Evolutionary conservation across 2,888 invertebrate genomes (phyloP).

Genomic region (Amblyjoppa proteus): DNA sequence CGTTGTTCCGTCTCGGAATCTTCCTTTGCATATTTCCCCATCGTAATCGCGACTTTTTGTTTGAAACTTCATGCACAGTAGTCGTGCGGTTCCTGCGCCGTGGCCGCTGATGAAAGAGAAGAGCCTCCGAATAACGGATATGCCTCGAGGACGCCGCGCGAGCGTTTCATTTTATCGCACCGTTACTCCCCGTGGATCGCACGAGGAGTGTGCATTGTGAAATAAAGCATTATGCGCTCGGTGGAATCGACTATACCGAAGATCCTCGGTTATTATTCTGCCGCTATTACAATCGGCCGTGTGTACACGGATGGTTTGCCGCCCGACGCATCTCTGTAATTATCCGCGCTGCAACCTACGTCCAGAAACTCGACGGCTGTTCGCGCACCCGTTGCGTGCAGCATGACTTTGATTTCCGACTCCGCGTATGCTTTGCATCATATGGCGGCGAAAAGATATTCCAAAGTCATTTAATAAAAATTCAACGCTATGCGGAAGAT

Average conservation of each 20-base stretch:
- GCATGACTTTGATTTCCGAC: constrained; percentile 35
- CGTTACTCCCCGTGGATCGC: constrained; percentile 30
- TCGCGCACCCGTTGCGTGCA: constrained; percentile 7
- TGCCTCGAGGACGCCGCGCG: constrained; percentile 29
- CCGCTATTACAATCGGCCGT: not conserved
- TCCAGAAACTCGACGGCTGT: constrained; percentile 8
- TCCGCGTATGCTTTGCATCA: not conserved
- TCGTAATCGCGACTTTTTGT: not conserved
- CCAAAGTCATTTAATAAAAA: not conserved
- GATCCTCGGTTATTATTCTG: constrained; percentile 13
- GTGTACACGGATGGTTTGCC: constrained; percentile 20
- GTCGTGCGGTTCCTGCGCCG: constrained; percentile 3
- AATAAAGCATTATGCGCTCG: constrained; percentile 52
- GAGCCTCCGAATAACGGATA: constrained; percentile 48
- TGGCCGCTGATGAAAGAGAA: constrained; percentile 30
- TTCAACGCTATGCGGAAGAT: not conserved
- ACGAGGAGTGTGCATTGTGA: constrained; percentile 35
- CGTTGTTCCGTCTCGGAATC: not conserved
- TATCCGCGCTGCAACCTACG: constrained; percentile 50
- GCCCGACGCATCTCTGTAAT: constrained; percentile 48
- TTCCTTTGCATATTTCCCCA: not conserved
- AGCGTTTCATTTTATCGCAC: constrained; percentile 48
- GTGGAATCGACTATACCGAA: constrained; percentile 20
- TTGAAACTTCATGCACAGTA: not conserved
- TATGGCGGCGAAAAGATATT: not conserved